These are phyloP conservation scores for Parnassius orleans DNA, from an alignment of 2,888 invertebrate genomes.

Conservation along the genomic window DNA sequence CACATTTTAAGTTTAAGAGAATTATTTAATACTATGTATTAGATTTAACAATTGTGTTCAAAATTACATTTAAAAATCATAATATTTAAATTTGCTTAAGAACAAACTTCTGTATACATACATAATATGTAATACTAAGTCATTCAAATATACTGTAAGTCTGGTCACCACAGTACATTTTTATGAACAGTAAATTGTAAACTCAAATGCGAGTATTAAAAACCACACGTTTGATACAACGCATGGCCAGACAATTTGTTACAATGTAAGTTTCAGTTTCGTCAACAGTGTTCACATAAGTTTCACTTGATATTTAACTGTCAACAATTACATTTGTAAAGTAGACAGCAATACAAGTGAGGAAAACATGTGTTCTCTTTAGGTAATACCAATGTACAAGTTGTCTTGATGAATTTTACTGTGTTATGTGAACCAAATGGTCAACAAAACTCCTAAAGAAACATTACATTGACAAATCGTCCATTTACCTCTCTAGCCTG, in stretches of 20 bases:
- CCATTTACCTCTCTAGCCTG: slow-evolving; percentile 56
- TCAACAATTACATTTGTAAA: slow-evolving; percentile 19
- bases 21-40: no score
- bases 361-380: not conserved
- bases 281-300: slow-evolving; percentile 62
- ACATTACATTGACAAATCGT: slow-evolving; percentile 61
- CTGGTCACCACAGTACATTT: not conserved
- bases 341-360: slow-evolving; percentile 26
- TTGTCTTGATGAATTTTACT: not conserved
- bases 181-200: not conserved
- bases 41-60: no score
- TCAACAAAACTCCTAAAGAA: slow-evolving; percentile 59
- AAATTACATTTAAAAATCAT: no score
- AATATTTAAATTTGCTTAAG: no score
- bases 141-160: slow-evolving; percentile 3
- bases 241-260: slow-evolving; percentile 57
- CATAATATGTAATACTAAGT: not conserved
- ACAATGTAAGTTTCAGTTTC: slow-evolving; percentile 62
- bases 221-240: slow-evolving; percentile 48
- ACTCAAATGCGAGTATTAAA: slow-evolving; percentile 7
- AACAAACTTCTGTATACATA: no score
- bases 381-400: not conserved
- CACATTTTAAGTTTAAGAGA: not conserved
- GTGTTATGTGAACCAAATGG: slow-evolving; percentile 52
- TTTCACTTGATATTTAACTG: slow-evolving; percentile 42